phyloP scores from a whole-genome alignment of 2,888 invertebrate species.

The Crepidodera aurea region DNA sequence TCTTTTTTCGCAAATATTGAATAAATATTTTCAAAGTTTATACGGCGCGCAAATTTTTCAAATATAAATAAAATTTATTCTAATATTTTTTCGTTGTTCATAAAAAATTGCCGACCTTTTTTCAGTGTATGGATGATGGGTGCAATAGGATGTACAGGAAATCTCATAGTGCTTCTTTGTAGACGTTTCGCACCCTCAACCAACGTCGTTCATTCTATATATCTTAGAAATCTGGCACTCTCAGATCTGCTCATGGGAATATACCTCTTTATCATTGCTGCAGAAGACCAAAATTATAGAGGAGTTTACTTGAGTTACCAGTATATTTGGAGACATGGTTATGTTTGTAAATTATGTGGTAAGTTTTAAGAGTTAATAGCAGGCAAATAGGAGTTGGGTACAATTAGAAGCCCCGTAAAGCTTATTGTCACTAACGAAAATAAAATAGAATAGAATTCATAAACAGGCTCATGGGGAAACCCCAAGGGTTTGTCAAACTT shows the following conservation, averaged over 20 bases:
- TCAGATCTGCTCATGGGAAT: constrained; percentile 72
- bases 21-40: too few species aligned
- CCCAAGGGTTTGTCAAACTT: too few species aligned
- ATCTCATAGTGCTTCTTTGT: constrained; percentile 66
- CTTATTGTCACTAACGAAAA: too few species aligned
- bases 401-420: too few species aligned
- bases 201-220: constrained; percentile 69
- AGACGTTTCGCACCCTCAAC: constrained; percentile 65
- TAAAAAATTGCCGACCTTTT: constrained; percentile 28
- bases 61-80: too few species aligned
- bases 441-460: too few species aligned
- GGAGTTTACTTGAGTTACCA: constrained; percentile 68
- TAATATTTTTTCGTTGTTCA: background rate
- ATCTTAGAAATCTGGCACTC: constrained; percentile 69
- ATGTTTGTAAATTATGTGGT: constrained; percentile 67
- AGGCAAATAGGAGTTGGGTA: too few species aligned
- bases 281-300: constrained; percentile 64
- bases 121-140: constrained; percentile 71
- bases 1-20: too few species aligned
- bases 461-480: too few species aligned
- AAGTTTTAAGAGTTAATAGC: constrained; percentile 44
- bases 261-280: constrained; percentile 68
- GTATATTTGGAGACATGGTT: constrained; percentile 67
- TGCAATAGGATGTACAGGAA: constrained; percentile 66
- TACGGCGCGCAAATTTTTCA: too few species aligned